Percentiles rank a stretch among this genome's conserved stretches.
Conservation (phyloP, 2,113 vertebrate genomes). For the Calyptomena viridis region DNA sequence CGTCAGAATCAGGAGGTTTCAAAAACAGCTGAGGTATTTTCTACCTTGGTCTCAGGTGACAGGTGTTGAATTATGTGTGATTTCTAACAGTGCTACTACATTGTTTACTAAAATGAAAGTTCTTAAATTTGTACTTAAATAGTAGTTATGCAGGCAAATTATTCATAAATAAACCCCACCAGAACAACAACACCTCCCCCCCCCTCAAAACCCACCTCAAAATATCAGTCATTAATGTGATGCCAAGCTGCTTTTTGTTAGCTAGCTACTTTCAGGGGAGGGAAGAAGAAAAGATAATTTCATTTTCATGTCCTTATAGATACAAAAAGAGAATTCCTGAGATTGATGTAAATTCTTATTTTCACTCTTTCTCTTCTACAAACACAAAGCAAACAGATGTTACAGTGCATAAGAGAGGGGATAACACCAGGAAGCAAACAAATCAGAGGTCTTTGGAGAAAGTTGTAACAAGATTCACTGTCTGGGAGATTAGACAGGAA, state of each 20-base stretch:
- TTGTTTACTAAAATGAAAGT: neutral
- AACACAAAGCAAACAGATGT: neutral
- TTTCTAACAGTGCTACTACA: neutral
- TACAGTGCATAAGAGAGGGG: neutral
- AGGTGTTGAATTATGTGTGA: neutral
- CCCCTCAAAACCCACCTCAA: too few species aligned
- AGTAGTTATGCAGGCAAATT: neutral
- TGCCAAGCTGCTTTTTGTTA: neutral
- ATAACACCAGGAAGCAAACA: neutral
- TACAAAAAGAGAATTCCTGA: neutral
- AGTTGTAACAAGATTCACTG: neutral
- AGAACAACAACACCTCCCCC: neutral
- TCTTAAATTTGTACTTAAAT: neutral
- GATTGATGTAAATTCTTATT: neutral
- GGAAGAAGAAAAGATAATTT: neutral
- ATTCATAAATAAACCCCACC: neutral
- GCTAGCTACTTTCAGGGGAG: neutral
- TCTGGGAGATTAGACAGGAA: neutral
- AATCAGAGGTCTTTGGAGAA: neutral
- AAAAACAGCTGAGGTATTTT: neutral
- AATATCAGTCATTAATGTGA: neutral
- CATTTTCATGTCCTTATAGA: neutral
- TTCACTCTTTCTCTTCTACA: neutral
- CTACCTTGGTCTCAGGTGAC: rapidly evolving
- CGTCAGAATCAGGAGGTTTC: neutral